Base-by-base conservation (phyloP, 1,140 invertebrate genomes). In the Watersipora subatra region DNA sequence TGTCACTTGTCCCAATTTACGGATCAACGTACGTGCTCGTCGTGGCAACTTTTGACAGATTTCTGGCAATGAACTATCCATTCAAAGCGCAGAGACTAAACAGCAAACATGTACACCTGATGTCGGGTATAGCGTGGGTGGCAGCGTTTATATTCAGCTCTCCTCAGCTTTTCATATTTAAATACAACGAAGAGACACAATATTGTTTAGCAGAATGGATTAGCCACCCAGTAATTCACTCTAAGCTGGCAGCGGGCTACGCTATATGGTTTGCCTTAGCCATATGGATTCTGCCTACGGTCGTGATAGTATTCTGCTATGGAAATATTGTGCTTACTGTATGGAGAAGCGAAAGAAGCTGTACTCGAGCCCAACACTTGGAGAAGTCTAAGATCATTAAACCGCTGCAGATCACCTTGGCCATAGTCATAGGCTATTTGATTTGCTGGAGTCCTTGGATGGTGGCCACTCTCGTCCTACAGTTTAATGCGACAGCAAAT, bases 401-500 rank as follows among this genome's bases (percentile, higher is more conserved):
- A 28, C 22, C 58, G 22, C 7, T 59, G 58, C 58, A 12, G 27
- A 7, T 59, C 7, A 59, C 58, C 7, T 28, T 59, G 7, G 27
- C 58, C 58, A 22, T 59, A 12, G 58, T 59, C 22, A 24, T 59
- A 12, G 22, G 58, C 22, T 59, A 59, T 22, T 7, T 59, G 17
- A 7, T 59, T 28, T 59, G 58, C 58, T 59, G 58, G 58, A 12
- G 7, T 59, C 58, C 58, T 12, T 59, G 58, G 58, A 59, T 59
- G 58, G 22, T 59, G 7, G 17, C 58, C 22, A 59, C 27, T 12
- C 58, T 59, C 58, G n/a, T 46, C 34, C 7, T n/a, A 7, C 34
- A 46, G n/a, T n/a, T 46, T 46, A 46, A 46, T 46, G n/a, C n/a
- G n/a, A n/a, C n/a, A n/a, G n/a, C n/a, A n/a, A n/a, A n/a, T n/a